These are phyloP conservation scores for Drosophila differens DNA, from an alignment of 2,888 invertebrate species.

Conservation along the genomic window DNA sequence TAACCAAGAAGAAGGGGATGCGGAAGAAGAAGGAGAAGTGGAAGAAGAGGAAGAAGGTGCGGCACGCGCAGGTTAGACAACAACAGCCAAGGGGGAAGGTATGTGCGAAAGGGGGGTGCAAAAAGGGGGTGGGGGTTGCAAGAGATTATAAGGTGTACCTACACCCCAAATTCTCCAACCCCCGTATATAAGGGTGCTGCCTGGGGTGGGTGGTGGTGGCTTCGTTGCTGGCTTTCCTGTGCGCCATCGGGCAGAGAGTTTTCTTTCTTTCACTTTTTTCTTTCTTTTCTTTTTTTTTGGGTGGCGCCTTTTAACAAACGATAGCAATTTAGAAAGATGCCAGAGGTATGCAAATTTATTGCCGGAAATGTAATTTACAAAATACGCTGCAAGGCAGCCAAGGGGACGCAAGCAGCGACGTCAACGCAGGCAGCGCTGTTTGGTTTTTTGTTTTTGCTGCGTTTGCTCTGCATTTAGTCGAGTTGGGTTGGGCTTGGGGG, in stretches of 20 bases:
- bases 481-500: not conserved
- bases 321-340: constrained; percentile 84
- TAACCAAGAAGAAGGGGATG: not conserved
- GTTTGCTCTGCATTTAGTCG: constrained; percentile 11
- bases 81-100: not conserved
- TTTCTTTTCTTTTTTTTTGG: constrained; percentile 30
- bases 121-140: constrained; percentile 26
- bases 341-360: constrained; percentile 85
- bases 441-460: constrained; percentile 38
- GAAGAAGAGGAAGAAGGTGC: constrained; percentile 34
- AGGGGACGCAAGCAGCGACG: constrained; percentile 23
- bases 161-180: constrained; percentile 14
- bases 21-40: not conserved
- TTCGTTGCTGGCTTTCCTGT: constrained; percentile 18
- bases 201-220: constrained; percentile 33
- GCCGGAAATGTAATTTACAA: constrained; percentile 85
- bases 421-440: constrained; percentile 35
- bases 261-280: not conserved
- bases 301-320: constrained; percentile 78
- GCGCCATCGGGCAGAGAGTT: constrained; percentile 28
- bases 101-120: constrained; percentile 1
- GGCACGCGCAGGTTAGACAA: constrained; percentile 33
- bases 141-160: constrained; percentile 58
- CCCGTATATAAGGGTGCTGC: constrained; percentile 16
- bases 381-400: constrained; percentile 82